Conservation (phyloP, 2,888 invertebrate species). For the Thyatira batis region DNA sequence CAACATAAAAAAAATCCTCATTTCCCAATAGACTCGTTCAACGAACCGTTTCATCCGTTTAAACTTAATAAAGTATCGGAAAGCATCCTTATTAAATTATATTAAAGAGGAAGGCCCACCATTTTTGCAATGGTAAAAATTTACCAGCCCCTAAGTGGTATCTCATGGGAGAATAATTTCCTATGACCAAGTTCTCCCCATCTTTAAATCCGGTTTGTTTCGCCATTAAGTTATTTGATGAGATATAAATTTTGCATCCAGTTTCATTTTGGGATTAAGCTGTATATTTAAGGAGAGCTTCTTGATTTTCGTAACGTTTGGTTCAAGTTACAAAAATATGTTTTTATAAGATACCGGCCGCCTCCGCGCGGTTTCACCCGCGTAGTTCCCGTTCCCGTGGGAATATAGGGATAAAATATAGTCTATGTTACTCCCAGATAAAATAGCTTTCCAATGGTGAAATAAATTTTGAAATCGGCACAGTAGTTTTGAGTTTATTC, state of each 20-base stretch:
- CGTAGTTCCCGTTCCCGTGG: too few relatives aligned
- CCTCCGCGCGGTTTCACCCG: too few relatives aligned
- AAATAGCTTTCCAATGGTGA: too few relatives aligned
- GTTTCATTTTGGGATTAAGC: constrained; percentile 46
- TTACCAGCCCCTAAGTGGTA: constrained; percentile 41
- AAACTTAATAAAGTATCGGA: constrained; percentile 74
- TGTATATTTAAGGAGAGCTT: constrained; percentile 37
- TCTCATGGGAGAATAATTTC: constrained; percentile 67
- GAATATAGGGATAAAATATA: too few relatives aligned
- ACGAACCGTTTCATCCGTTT: constrained; percentile 72
- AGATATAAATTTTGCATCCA: constrained; percentile 56
- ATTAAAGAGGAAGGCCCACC: constrained; percentile 39
- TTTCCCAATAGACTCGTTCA: constrained; percentile 50
- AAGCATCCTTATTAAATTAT: constrained; percentile 70
- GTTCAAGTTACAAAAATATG: constrained; percentile 11
- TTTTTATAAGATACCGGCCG: too few relatives aligned
- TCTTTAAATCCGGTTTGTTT: constrained; percentile 69
- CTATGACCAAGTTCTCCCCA: constrained; percentile 43
- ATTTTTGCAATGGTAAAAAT: constrained; percentile 37
- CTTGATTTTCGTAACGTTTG: constrained; percentile 39
- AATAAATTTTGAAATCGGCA: too few relatives aligned
- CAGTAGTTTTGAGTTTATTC: too few relatives aligned
- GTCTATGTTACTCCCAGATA: too few relatives aligned
- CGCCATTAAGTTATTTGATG: constrained; percentile 66
- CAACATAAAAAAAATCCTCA: constrained; percentile 24